phyloP scores from a whole-genome alignment of 2,797 vertebrate species.

The Danio aesculapii region DNA sequence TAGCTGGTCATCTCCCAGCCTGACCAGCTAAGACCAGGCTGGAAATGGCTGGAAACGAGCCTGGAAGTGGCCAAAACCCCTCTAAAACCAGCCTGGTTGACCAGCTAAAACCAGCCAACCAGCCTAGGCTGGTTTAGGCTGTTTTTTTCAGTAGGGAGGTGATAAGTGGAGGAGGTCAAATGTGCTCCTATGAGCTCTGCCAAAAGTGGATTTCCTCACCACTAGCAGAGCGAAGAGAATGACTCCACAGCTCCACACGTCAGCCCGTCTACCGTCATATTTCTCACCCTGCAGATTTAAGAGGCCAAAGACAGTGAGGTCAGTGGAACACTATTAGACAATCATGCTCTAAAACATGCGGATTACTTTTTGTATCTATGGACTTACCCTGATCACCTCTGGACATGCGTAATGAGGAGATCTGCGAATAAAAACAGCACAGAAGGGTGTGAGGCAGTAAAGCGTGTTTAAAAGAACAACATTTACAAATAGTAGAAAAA shows the following conservation, averaged over 20 bases:
- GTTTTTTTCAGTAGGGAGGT: too few species aligned
- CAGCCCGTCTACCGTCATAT: conserved; percentile 90
- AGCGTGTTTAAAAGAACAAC: not conserved
- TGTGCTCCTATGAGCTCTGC: not conserved
- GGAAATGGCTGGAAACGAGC: too few species aligned
- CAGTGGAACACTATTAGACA: not conserved
- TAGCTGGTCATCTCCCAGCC: too few species aligned
- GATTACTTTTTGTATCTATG: not conserved
- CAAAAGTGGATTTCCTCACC: conserved; percentile 73
- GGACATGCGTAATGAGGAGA: conserved; percentile 98
- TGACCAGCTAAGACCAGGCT: too few species aligned
- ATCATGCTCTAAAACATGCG: not conserved
- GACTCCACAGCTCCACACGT: conserved; percentile 95
- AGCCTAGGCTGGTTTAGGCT: too few species aligned
- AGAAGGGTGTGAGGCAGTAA: not conserved
- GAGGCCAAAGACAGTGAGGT: conserved; percentile 12
- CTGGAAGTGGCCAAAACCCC: too few species aligned
- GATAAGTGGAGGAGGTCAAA: conserved; percentile 15
- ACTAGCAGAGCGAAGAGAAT: conserved; percentile 94
- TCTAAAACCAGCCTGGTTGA: too few species aligned
- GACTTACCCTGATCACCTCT: conserved; percentile 95
- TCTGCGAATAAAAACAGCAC: conserved; percentile 75
- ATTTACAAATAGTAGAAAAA: not conserved
- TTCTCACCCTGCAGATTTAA: conserved; percentile 84
- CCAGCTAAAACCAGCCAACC: too few species aligned